Base-by-base conservation (phyloP, 2,888 invertebrate genomes). In the Endomychus coccineus region DNA sequence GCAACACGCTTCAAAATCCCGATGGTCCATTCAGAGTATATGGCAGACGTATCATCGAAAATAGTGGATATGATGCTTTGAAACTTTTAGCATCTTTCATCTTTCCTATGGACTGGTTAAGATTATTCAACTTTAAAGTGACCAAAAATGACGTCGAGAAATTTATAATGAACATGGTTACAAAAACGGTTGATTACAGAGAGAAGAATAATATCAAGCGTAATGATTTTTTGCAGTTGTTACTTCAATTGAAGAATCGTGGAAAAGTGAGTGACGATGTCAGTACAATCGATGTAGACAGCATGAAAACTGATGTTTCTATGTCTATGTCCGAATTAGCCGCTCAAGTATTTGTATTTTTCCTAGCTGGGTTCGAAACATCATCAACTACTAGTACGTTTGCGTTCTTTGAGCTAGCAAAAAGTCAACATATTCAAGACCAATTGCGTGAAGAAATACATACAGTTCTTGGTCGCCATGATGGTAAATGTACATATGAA, bases 221-320 rank as follows among this genome's bases (percentile, higher is more conserved):
- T 17, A 71, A 72, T 34, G 77, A 75, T 55, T 75, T 77, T 43
- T 55, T 79, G 31, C 73, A 77, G 45, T 50, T 75, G 2, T 55
- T 75, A 28, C 62, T 73, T 16, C 65, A 75, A 25, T 48, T 75
- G 14, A 71, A 70, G 44, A 66, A 69, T 30, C 63, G 67, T 38
- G 62, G 61, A 14, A 46, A 51, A 30, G 51, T 71, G 2, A 43
- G 52, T 1, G n/a, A n/a, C n/a, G n/a, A n/a, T n/a, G 50, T 56
- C 62, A 2, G 66, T 68, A 1, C 59, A 48, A 41, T 68, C 34
- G 45, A 57, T 36, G 46, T 54, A 40, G 59, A 58, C n/a, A 37
- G 50, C 16, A 51, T 49, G 16, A n/a, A 21, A 12, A 25, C 30
- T 4, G 43, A 46, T 4, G 15, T 14, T n/a, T 38, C 50, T 3